Conservation (phyloP, 2,113 vertebrate genomes). For the Ceyx cyanopectus region DNA sequence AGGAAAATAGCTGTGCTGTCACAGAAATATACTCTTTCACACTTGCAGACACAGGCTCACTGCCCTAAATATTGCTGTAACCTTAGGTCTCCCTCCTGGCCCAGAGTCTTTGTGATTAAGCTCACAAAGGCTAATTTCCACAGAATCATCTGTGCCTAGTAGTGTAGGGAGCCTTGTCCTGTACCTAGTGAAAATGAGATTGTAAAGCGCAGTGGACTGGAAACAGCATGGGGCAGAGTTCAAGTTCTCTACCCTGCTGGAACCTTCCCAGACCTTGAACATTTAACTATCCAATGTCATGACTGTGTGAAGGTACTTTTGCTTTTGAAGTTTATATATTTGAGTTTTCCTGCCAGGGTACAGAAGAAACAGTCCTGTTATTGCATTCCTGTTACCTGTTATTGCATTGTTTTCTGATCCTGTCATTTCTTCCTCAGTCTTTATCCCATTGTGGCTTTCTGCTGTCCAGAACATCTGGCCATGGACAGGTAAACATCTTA, state of each 20-base stretch:
- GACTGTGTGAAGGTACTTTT: background rate
- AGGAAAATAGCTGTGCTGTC: background rate
- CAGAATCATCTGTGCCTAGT: background rate
- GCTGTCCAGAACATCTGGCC: slow-evolving; percentile 56
- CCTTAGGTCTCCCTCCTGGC: background rate
- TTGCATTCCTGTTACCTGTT: background rate
- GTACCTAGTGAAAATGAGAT: background rate
- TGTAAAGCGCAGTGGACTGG: background rate
- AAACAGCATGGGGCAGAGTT: background rate
- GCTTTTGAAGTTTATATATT: background rate
- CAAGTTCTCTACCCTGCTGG: background rate
- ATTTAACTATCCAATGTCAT: background rate
- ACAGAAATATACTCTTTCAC: background rate
- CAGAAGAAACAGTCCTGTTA: background rate
- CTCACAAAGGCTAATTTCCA: background rate
- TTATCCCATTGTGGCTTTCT: slow-evolving; percentile 44
- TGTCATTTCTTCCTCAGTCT: slow-evolving; percentile 56
- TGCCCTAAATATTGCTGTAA: background rate
- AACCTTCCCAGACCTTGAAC: background rate
- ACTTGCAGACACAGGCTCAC: background rate
- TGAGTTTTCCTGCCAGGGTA: background rate
- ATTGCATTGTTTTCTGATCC: background rate
- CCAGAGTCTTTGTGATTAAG: background rate
- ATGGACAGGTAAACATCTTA: slow-evolving; percentile 58
- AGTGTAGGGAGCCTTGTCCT: background rate